phyloP scores from a whole-genome alignment of 2,797 vertebrate genomes.

The Heterohyrax brucei region DNA sequence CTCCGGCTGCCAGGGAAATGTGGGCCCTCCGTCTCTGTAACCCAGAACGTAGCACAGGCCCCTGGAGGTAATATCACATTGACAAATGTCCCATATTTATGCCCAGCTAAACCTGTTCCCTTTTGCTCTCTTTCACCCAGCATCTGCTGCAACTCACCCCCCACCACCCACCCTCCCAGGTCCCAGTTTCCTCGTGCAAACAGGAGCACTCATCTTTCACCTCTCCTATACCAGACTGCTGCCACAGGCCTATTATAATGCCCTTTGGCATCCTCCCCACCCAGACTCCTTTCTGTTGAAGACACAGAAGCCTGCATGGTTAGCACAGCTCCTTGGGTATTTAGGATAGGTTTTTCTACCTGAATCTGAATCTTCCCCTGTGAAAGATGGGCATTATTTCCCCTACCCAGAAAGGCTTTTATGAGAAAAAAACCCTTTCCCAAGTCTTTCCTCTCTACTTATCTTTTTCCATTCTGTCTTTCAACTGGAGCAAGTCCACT shows the following conservation, averaged over 20 bases:
- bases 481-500: neutral
- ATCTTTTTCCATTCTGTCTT: neutral
- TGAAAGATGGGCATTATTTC: neutral
- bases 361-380: neutral
- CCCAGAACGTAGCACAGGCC: neutral
- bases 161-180: too few species aligned
- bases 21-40: neutral
- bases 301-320: accelerated
- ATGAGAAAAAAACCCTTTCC: neutral
- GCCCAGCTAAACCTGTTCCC: neutral
- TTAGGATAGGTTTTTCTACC: neutral
- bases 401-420: neutral
- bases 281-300: neutral
- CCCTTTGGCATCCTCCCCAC: neutral
- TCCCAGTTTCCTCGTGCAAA: neutral
- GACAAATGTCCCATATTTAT: accelerated
- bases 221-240: neutral
- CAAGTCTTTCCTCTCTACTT: neutral
- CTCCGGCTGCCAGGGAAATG: neutral
- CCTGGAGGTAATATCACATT: neutral
- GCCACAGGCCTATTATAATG: neutral
- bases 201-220: neutral
- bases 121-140: neutral
- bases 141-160: neutral
- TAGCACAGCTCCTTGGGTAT: neutral